Evolutionary conservation across 2,797 vertebrate species (phyloP).

Genomic region (Ctenopoma kingsleyae): DNA sequence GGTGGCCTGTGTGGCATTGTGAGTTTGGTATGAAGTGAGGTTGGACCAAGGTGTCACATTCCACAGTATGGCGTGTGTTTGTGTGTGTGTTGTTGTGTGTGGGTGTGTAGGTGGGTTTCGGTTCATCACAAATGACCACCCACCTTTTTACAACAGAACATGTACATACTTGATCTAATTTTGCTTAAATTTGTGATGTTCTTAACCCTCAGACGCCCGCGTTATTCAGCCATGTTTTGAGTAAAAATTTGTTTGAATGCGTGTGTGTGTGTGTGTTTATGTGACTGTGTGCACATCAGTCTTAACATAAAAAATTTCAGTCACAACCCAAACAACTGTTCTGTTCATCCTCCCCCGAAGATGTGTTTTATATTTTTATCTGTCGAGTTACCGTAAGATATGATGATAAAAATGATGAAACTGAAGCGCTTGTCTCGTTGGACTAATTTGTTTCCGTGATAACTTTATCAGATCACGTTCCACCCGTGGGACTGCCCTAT

Average conservation of each 20-base stretch:
- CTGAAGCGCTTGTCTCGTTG: slow-evolving; percentile 66
- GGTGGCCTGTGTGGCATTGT: slow-evolving; percentile 71
- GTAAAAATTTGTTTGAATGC: neutral
- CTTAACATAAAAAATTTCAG: slow-evolving; percentile 1
- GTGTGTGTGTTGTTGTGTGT: slow-evolving; percentile 60
- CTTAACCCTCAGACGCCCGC: neutral
- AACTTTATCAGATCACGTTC: slow-evolving; percentile 74
- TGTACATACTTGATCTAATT: slow-evolving; percentile 5
- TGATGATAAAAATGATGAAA: slow-evolving; percentile 72
- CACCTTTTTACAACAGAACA: slow-evolving; percentile 39
- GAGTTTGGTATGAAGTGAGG: slow-evolving; percentile 74
- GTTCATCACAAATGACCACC: slow-evolving; percentile 44
- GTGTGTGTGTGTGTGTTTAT: slow-evolving; percentile 20
- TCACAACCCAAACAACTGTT: slow-evolving; percentile 48
- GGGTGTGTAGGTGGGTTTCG: slow-evolving; percentile 25
- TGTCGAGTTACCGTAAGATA: slow-evolving; percentile 43
- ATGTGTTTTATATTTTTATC: slow-evolving; percentile 57
- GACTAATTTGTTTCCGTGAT: slow-evolving; percentile 74
- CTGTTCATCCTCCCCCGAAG: slow-evolving; percentile 25
- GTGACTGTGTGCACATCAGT: slow-evolving; percentile 4
- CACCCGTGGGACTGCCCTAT: slow-evolving; percentile 74
- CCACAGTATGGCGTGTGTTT: slow-evolving; percentile 84
- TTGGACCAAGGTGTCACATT: slow-evolving; percentile 86
- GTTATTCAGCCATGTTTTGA: neutral
- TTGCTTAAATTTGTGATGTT: neutral